Base-by-base conservation (phyloP, 2,888 invertebrate genomes). In the Linnaemya tessellans region DNA sequence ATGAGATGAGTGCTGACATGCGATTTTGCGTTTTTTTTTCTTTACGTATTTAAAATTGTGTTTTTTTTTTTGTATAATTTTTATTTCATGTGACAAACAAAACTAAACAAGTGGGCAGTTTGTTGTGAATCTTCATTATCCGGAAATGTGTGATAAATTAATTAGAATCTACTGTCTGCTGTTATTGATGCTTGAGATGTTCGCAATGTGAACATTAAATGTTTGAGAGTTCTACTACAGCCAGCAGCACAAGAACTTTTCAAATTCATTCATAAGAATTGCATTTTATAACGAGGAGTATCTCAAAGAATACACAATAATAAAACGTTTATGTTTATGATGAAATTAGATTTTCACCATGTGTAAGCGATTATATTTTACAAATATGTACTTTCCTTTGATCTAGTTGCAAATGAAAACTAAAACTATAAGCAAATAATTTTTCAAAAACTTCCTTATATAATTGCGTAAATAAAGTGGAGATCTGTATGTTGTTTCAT, bases 141-240 rank as follows among this genome's bases (percentile, higher is more conserved):
- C 85, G 85, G 85, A 85, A 82, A 82, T 75, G 82, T 82, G 82
- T 60, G 82, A 85, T 82, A 85, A 85, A 75, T 85, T 80, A 80
- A 70, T 82, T 85, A 74, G 70, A 74, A 70, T 79, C 56, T 49
- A 22, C 62, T 41, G 68, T 64, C 75, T 82, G 82, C 58, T 67
- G 22, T 38, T 79, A 70, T 60, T 85, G 78, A 79, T 74, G 74
- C 67, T 38, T 41, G n/a, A 35, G 25, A 58, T 20, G 46, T 75
- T 70, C 51, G 30, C 46, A 56, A 25, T 25, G n/a, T n/a, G 25
- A 15, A 15, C 22, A 64, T 58, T 70, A 22, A 46, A 46, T 65
- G 38, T 20, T 20, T 13, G 62, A 25, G 62, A 20, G 30, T 38
- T 38, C 20, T 35, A 13, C 11, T 41, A 41, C 1, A 38, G 10